Conservation (phyloP, 2,797 vertebrate genomes). For the Tenualosa thibaudeaui region DNA sequence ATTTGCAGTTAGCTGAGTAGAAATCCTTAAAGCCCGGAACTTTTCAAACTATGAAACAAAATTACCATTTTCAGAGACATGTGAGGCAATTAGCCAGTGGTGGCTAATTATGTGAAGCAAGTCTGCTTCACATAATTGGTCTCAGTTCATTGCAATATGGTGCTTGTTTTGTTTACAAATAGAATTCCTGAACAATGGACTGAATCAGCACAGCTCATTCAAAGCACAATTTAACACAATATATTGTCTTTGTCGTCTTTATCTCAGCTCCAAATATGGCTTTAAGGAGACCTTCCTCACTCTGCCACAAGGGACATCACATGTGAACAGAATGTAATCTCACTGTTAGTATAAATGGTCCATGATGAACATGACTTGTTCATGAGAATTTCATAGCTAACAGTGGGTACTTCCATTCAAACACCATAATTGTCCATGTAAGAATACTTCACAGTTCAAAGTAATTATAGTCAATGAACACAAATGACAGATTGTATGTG, state of each 20-base stretch:
- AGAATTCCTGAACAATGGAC: constrained; percentile 9
- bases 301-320: constrained; percentile 25
- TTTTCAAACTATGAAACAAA: neutral
- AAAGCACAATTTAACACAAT: neutral
- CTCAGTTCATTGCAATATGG: neutral
- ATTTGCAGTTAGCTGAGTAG: constrained; percentile 23
- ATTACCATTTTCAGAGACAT: neutral
- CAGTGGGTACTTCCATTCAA: constrained; percentile 52
- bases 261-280: constrained; percentile 40
- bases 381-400: constrained; percentile 48
- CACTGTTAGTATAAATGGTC: constrained; percentile 53
- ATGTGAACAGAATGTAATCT: constrained; percentile 46
- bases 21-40: constrained; percentile 37
- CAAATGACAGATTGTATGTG: neutral
- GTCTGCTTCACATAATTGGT: neutral
- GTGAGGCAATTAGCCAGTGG: too few relatives aligned
- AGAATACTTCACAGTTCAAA: neutral
- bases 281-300: constrained; percentile 35
- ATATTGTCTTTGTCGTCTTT: neutral
- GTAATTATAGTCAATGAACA: neutral
- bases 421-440: constrained; percentile 11
- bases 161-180: constrained; percentile 26
- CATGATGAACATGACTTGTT: constrained; percentile 29
- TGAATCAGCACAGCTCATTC: constrained; percentile 32
- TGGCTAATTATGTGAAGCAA: too few relatives aligned